A percentile compares a stretch with the other conserved stretches of the same genome.
Conservation (phyloP, 2,888 invertebrate species). For the Hymenopus coronatus region DNA sequence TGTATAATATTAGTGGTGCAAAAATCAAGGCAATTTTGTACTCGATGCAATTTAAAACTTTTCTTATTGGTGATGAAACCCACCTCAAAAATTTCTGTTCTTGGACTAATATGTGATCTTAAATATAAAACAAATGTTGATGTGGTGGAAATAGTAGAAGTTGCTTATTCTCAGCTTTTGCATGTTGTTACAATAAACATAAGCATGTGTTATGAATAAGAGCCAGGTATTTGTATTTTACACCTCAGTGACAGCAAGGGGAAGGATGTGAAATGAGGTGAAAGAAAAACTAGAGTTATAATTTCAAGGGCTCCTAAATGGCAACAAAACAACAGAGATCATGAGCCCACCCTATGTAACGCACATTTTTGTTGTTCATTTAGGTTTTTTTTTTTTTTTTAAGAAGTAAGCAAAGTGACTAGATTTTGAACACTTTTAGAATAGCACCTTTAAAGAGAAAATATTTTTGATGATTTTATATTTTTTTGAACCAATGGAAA, state of each 20-base stretch:
- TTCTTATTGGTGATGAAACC: no score
- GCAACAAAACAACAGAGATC: background rate
- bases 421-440: background rate
- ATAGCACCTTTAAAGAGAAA: background rate
- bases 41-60: no score
- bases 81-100: no score
- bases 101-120: no score
- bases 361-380: background rate
- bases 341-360: background rate
- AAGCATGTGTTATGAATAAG: background rate
- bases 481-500: background rate
- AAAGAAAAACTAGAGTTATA: background rate
- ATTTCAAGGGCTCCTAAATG: background rate
- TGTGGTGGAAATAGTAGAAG: no score
- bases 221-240: background rate
- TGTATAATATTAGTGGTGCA: no score
- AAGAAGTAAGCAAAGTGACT: background rate
- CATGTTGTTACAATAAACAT: background rate
- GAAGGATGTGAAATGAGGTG: no score
- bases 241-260: background rate
- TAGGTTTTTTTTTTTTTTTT: background rate
- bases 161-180: background rate
- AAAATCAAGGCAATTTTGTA: no score
- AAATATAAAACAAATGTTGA: no score
- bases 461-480: background rate